Evolutionary conservation across 2,797 vertebrate genomes (phyloP).

Genomic region (Garrulus glandarius): DNA sequence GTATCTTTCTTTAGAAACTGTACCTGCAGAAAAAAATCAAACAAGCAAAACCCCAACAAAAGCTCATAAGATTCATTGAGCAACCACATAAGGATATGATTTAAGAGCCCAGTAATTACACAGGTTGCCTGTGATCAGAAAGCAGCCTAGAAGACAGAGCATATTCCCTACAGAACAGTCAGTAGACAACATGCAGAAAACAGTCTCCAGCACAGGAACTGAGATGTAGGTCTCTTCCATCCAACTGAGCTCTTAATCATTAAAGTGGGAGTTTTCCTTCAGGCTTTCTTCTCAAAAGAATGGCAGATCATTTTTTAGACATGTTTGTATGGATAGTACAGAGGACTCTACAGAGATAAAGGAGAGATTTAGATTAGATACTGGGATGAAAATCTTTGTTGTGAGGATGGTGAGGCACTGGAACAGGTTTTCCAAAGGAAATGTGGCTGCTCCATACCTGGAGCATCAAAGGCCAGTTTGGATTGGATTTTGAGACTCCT

Average conservation of each 20-base stretch:
- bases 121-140: background rate
- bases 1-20: background rate
- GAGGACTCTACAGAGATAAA: background rate
- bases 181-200: background rate
- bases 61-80: fast-evolving
- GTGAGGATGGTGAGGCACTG: too few relatives aligned
- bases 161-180: background rate
- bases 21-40: background rate
- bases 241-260: background rate
- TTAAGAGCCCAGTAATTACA: background rate
- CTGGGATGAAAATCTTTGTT: background rate
- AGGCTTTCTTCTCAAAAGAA: background rate
- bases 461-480: background rate
- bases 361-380: background rate
- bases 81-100: background rate
- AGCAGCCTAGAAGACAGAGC: background rate
- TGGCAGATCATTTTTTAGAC: background rate
- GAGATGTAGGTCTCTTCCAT: background rate
- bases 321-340: background rate
- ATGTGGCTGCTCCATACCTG: background rate
- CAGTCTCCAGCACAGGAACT: background rate
- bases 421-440: background rate
- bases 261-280: background rate
- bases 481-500: background rate
- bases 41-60: background rate